phyloP scores from a whole-genome alignment of 2,797 vertebrate species.

The Vipera ursinii region DNA sequence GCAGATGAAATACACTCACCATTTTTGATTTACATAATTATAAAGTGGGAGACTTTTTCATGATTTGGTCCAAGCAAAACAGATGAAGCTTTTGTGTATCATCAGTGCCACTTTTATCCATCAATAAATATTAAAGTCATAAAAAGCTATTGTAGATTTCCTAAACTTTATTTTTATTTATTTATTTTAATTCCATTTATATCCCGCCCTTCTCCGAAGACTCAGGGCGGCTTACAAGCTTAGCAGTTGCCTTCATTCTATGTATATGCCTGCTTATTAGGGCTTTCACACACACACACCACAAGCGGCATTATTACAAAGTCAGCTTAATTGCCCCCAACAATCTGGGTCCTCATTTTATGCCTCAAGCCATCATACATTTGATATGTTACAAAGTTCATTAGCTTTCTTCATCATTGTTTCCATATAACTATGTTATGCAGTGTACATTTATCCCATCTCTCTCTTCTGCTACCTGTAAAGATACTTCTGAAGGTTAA shows the following conservation, averaged over 20 bases:
- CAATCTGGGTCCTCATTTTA: too few relatives aligned
- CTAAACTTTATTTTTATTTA: neutral
- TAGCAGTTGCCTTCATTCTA: too few relatives aligned
- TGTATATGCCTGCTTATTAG: too few relatives aligned
- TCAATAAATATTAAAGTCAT: neutral
- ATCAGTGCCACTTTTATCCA: neutral
- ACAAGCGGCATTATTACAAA: too few relatives aligned
- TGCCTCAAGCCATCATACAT: neutral
- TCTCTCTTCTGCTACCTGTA: neutral
- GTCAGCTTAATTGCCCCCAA: too few relatives aligned
- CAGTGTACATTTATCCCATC: neutral
- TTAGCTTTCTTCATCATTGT: neutral
- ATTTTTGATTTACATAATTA: neutral
- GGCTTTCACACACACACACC: too few relatives aligned
- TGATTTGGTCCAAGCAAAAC: neutral
- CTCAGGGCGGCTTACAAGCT: too few relatives aligned
- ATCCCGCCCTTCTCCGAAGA: too few relatives aligned
- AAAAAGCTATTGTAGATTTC: neutral
- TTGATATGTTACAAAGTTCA: neutral
- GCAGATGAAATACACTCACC: neutral
- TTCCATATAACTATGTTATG: neutral
- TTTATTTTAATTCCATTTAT: too few relatives aligned
- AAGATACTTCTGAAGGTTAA: neutral
- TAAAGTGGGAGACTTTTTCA: neutral
- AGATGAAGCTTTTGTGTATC: neutral